phyloP scores from a whole-genome alignment of 2,888 invertebrate genomes.

The Ethmia dodecea region DNA sequence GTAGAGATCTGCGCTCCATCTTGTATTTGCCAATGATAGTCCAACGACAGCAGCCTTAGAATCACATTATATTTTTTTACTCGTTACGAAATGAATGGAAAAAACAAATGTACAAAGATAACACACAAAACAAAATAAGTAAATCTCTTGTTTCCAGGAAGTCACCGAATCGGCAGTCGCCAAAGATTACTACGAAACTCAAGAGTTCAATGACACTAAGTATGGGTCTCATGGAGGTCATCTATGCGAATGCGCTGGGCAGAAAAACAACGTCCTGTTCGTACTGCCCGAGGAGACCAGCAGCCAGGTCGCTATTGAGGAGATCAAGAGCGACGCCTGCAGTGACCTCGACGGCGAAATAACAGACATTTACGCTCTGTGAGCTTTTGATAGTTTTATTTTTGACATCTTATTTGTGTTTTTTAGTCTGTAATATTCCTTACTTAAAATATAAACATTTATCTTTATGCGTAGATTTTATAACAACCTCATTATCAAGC shows the following conservation, averaged over 20 bases:
- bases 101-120: background rate
- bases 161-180: slow-evolving; percentile 23
- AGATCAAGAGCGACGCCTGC: slow-evolving; percentile 31
- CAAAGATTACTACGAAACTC: slow-evolving; percentile 30
- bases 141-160: slow-evolving; percentile 26
- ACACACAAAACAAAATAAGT: background rate
- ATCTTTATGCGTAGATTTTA: too few species aligned
- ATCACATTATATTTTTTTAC: too few species aligned
- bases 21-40: too few species aligned
- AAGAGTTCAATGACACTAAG: slow-evolving; percentile 29
- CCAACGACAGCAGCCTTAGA: too few species aligned
- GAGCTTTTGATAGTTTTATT: slow-evolving; percentile 11
- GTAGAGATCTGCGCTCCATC: too few species aligned
- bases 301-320: slow-evolving; percentile 54
- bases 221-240: slow-evolving; percentile 17
- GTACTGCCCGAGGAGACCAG: slow-evolving; percentile 53
- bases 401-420: too few species aligned
- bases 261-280: slow-evolving; percentile 26
- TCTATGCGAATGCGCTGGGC: slow-evolving; percentile 21
- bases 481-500: too few species aligned
- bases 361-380: slow-evolving; percentile 24
- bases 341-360: slow-evolving; percentile 27
- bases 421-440: too few species aligned
- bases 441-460: too few species aligned
- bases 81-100: background rate